phyloP scores from a whole-genome alignment of 37 sponge, comb jelly and placozoan species.

The Aphrocallistes beatrix region DNA sequence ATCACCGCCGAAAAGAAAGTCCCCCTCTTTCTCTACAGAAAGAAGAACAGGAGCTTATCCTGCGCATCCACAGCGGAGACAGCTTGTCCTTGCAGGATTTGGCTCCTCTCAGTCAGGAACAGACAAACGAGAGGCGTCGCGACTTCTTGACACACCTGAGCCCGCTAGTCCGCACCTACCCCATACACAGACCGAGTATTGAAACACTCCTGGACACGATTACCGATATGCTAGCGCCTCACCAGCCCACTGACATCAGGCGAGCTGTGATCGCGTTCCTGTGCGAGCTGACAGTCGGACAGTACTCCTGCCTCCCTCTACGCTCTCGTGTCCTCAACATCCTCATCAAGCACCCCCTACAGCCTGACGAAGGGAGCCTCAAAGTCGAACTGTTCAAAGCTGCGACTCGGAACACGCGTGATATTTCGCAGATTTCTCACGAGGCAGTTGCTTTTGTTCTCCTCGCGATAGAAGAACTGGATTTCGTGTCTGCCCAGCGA shows the following conservation, averaged over 20 bases:
- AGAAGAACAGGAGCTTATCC: neutral
- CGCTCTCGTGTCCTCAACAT: neutral
- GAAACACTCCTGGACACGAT: neutral
- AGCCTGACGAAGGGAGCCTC: neutral
- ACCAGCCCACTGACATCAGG: neutral
- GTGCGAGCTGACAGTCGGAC: neutral
- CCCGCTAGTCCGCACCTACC: neutral
- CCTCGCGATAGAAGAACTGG: neutral
- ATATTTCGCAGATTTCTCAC: neutral
- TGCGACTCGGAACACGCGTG: neutral
- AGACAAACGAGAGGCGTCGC: neutral
- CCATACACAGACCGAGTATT: neutral
- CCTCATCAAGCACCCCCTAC: neutral
- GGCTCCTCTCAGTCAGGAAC: neutral
- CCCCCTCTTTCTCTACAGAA: no score
- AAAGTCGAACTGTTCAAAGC: neutral
- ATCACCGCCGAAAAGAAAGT: neutral
- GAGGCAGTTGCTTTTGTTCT: neutral
- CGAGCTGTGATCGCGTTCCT: neutral
- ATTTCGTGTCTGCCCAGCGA: neutral
- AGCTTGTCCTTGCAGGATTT: neutral
- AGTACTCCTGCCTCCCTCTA: neutral
- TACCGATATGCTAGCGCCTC: neutral
- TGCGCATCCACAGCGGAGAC: neutral
- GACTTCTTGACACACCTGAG: neutral